A percentile compares a stretch with the other conserved stretches of the same genome.
Evolutionary conservation across 2,113 vertebrate species (phyloP).

Genomic region (Dromas ardeola): DNA sequence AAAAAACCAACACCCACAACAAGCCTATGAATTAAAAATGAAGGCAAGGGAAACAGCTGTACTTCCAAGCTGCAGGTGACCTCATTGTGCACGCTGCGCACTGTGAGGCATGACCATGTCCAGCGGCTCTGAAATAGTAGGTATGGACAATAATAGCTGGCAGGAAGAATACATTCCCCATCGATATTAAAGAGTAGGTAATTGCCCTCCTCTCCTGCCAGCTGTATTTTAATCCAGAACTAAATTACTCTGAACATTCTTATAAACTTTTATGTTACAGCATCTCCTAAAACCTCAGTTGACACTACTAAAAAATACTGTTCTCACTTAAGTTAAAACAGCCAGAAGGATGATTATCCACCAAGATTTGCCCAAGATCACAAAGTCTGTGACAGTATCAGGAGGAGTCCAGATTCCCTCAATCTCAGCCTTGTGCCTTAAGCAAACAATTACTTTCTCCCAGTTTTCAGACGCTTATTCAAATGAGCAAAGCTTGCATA

Average conservation of each 20-base stretch:
- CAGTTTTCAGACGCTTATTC: neutral
- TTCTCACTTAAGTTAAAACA: neutral
- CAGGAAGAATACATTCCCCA: neutral
- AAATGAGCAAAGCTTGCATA: neutral
- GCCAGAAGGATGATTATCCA: neutral
- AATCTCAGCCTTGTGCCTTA: neutral
- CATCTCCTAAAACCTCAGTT: neutral
- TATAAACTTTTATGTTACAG: neutral
- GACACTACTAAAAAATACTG: neutral
- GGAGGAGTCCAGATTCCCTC: neutral
- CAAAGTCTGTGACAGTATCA: neutral
- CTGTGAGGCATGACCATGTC: neutral
- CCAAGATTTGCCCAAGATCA: neutral
- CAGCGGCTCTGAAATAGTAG: slow-evolving; percentile 39
- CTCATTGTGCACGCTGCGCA: slow-evolving; percentile 15
- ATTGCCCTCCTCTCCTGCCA: slow-evolving; percentile 39
- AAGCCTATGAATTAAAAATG: slow-evolving; percentile 60
- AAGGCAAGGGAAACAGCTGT: slow-evolving; percentile 45
- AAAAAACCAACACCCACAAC: slow-evolving; percentile 57
- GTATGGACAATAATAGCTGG: slow-evolving; percentile 15
- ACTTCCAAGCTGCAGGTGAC: slow-evolving; percentile 47
- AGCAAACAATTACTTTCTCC: neutral
- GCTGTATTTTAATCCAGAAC: slow-evolving; percentile 16
- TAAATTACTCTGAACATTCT: neutral
- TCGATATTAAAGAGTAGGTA: slow-evolving; percentile 17